A percentile compares a stretch with the other conserved stretches of the same genome.
phyloP scores from a whole-genome alignment of 2,888 invertebrate genomes.

The Dusona sp. region DNA sequence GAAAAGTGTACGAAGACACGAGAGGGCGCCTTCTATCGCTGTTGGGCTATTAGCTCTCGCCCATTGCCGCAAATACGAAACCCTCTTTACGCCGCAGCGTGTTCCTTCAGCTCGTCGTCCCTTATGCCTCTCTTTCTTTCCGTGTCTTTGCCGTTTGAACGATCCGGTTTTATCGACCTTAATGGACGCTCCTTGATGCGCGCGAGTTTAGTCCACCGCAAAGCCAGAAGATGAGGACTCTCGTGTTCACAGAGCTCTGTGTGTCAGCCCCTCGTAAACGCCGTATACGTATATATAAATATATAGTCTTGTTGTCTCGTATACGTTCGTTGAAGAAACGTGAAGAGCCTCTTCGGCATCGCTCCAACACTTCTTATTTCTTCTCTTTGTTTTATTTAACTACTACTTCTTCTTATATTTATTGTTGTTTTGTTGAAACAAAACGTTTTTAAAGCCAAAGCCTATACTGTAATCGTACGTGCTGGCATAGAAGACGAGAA shows the following conservation, averaged over 20 bases:
- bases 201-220: slow-evolving; percentile 16
- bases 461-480: slow-evolving; percentile 25
- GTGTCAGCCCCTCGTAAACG: slow-evolving; percentile 1
- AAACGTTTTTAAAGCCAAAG: slow-evolving; percentile 26
- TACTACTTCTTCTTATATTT: background rate
- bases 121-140: slow-evolving; percentile 35
- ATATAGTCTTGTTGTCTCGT: background rate
- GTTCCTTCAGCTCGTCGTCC: slow-evolving; percentile 7
- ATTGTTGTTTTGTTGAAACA: slow-evolving; percentile 18
- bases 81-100: background rate
- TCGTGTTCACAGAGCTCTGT: slow-evolving; percentile 11
- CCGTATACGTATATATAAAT: background rate
- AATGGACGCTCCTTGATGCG: slow-evolving; percentile 38
- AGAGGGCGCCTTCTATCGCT: slow-evolving; percentile 5
- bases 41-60: background rate
- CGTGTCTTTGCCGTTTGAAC: slow-evolving; percentile 32
- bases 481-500: slow-evolving; percentile 22
- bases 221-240: slow-evolving; percentile 37
- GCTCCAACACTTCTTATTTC: background rate
- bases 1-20: background rate
- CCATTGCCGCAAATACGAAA: background rate
- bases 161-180: slow-evolving; percentile 64
- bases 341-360: slow-evolving; percentile 15
- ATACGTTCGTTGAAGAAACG: background rate
- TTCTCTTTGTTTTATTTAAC: background rate